A percentile compares a stretch with the other conserved stretches of the same genome.
These are phyloP conservation scores for Pocillopora grandis DNA, from an alignment of 92 coral and sea anemone species.

Conservation along the genomic window DNA sequence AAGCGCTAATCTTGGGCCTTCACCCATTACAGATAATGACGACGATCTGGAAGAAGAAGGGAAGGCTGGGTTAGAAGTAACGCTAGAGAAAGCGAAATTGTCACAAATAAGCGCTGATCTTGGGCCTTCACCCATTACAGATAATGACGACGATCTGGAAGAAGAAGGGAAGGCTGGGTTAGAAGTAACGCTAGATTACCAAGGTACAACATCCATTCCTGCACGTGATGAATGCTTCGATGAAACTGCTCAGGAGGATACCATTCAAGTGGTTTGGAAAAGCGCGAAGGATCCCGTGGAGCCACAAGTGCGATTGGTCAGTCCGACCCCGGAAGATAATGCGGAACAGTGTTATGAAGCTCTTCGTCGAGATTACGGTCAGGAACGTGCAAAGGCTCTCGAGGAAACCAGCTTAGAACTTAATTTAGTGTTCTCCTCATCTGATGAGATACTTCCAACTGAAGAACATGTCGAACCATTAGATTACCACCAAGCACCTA, in stretches of 20 bases:
- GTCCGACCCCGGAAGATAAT: not conserved
- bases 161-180: not conserved
- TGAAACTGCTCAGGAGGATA: constrained; percentile 7
- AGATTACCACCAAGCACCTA: not conserved
- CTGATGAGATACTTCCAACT: not conserved
- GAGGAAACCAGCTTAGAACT: not conserved
- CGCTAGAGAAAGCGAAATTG: not conserved
- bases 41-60: not conserved
- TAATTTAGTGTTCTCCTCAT: not conserved
- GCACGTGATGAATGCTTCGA: not conserved
- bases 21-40: not conserved
- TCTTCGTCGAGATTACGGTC: constrained; percentile 10
- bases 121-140: not conserved
- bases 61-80: not conserved
- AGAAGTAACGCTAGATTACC: constrained; percentile 10
- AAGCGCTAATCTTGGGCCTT: not conserved
- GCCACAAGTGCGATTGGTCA: not conserved
- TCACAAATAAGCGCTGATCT: not conserved
- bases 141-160: not conserved
- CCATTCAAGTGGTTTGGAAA: constrained; percentile 19
- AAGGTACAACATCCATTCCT: not conserved
- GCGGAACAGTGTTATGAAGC: not conserved
- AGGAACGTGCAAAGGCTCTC: constrained; percentile 4
- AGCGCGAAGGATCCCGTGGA: not conserved
- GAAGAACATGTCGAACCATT: not conserved